Conservation (phyloP, 23 tunicate genomes). For the Diplosoma virens region DNA sequence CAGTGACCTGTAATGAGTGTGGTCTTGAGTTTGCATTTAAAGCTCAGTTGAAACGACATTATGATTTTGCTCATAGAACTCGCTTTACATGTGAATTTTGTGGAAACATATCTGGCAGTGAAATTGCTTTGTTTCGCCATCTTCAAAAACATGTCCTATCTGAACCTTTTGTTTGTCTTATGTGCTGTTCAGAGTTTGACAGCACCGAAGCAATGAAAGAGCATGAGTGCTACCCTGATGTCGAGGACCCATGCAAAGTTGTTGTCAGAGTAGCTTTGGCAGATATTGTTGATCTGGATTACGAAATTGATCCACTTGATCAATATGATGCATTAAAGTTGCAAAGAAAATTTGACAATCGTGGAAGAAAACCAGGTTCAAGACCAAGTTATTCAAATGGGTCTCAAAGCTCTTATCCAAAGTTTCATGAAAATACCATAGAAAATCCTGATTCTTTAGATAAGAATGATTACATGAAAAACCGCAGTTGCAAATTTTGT, state of each 20-base stretch:
- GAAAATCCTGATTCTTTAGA: no score
- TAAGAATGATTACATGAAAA: no score
- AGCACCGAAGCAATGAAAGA: slow-evolving; percentile 9
- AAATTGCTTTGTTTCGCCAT: slow-evolving; percentile 19
- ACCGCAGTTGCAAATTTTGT: slow-evolving; percentile 1
- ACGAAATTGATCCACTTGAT: slow-evolving; percentile 35
- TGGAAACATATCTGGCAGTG: slow-evolving; percentile 36
- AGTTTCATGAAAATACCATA: no score
- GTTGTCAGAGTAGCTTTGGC: slow-evolving; percentile 30
- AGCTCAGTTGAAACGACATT: slow-evolving; percentile 49
- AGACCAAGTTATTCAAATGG: no score
- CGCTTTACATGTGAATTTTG: slow-evolving; percentile 31
- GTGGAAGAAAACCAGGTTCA: slow-evolving; percentile 43
- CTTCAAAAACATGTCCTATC: slow-evolving; percentile 24
- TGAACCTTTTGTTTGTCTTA: slow-evolving; percentile 36
- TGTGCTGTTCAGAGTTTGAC: slow-evolving; percentile 15
- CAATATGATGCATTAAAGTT: slow-evolving; percentile 8
- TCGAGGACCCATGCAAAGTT: slow-evolving; percentile 9
- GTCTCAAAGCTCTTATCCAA: no score
- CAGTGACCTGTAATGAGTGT: slow-evolving; percentile 30
- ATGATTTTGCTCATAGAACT: slow-evolving; percentile 26
- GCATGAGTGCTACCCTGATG: slow-evolving; percentile 24
- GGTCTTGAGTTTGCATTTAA: slow-evolving; percentile 34
- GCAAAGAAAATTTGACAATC: slow-evolving; percentile 44
- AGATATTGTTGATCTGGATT: slow-evolving; percentile 22